A percentile compares a stretch with the other conserved stretches of the same genome.
phyloP scores from a whole-genome alignment of 2,797 vertebrate species.

The Ptychobarbus kaznakovi region DNA sequence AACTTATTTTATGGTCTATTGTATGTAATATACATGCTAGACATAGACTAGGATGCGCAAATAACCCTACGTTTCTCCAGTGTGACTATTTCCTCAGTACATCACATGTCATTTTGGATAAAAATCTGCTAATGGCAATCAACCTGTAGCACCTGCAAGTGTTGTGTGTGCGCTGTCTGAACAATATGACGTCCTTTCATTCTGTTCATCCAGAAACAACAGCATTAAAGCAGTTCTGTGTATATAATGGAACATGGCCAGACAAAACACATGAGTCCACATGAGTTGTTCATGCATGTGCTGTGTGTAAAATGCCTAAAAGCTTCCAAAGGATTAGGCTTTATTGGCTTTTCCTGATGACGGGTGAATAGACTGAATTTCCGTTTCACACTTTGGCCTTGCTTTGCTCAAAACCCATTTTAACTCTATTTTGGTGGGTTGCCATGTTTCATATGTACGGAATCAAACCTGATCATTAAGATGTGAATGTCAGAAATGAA shows the following conservation, averaged over 20 bases:
- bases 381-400: slow-evolving; percentile 1
- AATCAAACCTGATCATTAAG: background rate
- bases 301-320: slow-evolving; percentile 25
- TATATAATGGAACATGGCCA: slow-evolving; percentile 48
- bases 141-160: slow-evolving; percentile 18
- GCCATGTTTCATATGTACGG: background rate
- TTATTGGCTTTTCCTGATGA: slow-evolving; percentile 25
- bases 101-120: background rate
- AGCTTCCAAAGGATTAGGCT: background rate
- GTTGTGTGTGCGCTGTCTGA: background rate
- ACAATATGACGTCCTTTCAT: slow-evolving; percentile 13
- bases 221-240: slow-evolving; percentile 44
- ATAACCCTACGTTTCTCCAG: background rate
- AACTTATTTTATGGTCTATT: too few species aligned
- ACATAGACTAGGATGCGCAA: too few species aligned
- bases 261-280: slow-evolving; percentile 49
- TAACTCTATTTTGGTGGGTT: background rate
- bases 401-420: background rate
- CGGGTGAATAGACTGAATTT: slow-evolving; percentile 6
- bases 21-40: too few species aligned
- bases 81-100: background rate
- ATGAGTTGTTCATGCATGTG: slow-evolving; percentile 27
- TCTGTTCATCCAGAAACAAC: slow-evolving; percentile 52
- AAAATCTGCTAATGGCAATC: slow-evolving; percentile 26
- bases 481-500: background rate